Evolutionary conservation across 2,888 invertebrate species (phyloP), one percentile per base, ranked within the genome.

Genomic region (Drosophila bunnanda): DNA sequence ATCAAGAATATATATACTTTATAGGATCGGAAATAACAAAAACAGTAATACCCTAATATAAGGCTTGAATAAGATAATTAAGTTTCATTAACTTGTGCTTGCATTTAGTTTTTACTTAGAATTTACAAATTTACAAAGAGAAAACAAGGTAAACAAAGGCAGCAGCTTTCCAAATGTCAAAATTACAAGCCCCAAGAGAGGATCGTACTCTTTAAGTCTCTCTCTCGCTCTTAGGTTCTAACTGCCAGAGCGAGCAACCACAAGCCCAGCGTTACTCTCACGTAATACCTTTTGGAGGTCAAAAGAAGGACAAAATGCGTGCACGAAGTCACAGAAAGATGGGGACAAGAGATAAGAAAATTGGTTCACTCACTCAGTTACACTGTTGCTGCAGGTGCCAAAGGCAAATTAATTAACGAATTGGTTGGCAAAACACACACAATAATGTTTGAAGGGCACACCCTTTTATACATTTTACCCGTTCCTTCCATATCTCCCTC

Each of bases 221-320:
- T 17, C 39, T 10, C 39, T 2, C 17, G 9, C n/a, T 39, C 39
- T 39, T 17, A 9, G 5, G 17, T n/a, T 39, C 2, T 10, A 4
- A 9, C 8, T 5, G 10, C 1, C 5, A 38, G 8, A n/a, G 8
- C n/a, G 2, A 36, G 2, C 15, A 5, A 5, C 6, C 6, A 36
- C 3, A 15, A 36, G 0, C 0, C 15, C 2, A 36, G 36, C 34
- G 13, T 4, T 34, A 13, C 1, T 5, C 2, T 0, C 13, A 34
- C 13, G 13, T 0, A 38, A 9, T 7, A n/a, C 6, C 1, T 15
- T 2, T 7, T 32, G 10, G n/a, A 9, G 6, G n/a, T 0, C 2
- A n/a, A n/a, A 3, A 9, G n/a, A 36, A 15, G 25, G 25, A 4
- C 3, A 25, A 25, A 25, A 4, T 25, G 25, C 25, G 25, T 7